Evolutionary conservation across 2,797 vertebrate genomes (phyloP), one percentile per base, ranked within the genome.

Genomic region (Selene dorsalis): DNA sequence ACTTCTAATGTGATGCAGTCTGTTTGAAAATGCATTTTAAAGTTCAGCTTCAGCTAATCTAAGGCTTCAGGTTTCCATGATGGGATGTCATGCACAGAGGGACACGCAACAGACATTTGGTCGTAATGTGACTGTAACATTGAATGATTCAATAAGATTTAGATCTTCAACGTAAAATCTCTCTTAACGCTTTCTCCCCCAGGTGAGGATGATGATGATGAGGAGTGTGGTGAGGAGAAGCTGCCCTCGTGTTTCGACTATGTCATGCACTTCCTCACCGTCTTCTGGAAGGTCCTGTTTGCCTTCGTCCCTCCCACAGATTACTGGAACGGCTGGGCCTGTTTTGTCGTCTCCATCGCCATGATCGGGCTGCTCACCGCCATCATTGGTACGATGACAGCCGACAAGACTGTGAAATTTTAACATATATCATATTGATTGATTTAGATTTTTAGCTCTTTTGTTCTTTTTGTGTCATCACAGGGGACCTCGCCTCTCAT

Each of bases 241-340:
- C 94, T 99, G 74, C 98, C 98, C 20, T 99, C 98, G n/a, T 99
- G 98, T 85, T 99, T 99, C 0, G 98, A 99, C 93, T 99, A 99
- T 0, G 97, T 99, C 93, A 99, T 99, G 98, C 98, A 99, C 95
- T 99, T 99, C 91, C 96, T 99, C 91, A 99, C 98, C 0, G 97
- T 99, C 69, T 99, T 99, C 96, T 99, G 98, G 98, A 99, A 99
- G 91, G 98, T 99, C 71, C 95, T 99, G 80, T 99, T 99, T 14
- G 98, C 98, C 91, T 98, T 99, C 32, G 98, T 99, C 52, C 98
- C 98, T 0, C 98, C 98, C 0, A 99, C 98, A 52, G 98, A 99
- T 6, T 99, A 99, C 93, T 99, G 98, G 98, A 99, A 97, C 13
- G 98, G 98, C 88, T 99, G 98, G 98, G 98, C 98, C 18, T 99